phyloP scores from a whole-genome alignment of 2,888 invertebrate species.

The Ophioninae sp. region DNA sequence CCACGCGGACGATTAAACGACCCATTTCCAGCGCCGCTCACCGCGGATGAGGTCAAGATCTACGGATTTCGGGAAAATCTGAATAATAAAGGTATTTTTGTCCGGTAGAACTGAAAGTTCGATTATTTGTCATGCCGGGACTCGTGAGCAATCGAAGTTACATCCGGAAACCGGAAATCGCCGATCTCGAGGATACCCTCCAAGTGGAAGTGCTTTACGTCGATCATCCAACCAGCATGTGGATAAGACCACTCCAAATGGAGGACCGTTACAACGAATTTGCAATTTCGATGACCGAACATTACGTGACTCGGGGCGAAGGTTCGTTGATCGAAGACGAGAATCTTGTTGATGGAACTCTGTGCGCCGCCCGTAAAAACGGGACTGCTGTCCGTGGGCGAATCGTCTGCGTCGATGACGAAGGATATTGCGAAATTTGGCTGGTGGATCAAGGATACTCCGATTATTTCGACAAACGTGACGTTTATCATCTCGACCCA shows the following conservation, averaged over 20 bases:
- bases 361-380: slow-evolving; percentile 8
- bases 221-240: slow-evolving; percentile 47
- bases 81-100: not conserved
- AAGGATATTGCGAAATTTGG: slow-evolving; percentile 35
- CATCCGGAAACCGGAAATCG: slow-evolving; percentile 24
- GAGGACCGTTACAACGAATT: slow-evolving; percentile 6
- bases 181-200: slow-evolving; percentile 1
- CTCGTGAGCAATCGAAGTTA: slow-evolving; percentile 16
- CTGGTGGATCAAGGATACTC: slow-evolving; percentile 39
- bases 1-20: not conserved
- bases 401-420: slow-evolving; percentile 32
- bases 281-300: slow-evolving; percentile 16
- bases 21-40: not conserved
- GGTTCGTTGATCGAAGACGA: not conserved
- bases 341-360: slow-evolving; percentile 8
- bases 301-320: slow-evolving; percentile 24
- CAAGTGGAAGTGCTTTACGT: slow-evolving; percentile 33
- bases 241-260: slow-evolving; percentile 49
- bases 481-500: slow-evolving; percentile 34
- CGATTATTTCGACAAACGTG: slow-evolving; percentile 12
- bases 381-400: slow-evolving; percentile 23
- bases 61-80: not conserved
- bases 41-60: not conserved
- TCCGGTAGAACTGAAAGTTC: not conserved
- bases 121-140: slow-evolving; percentile 19